Conservation (phyloP, 2,888 invertebrate species). For the Amphipoea lucens region DNA sequence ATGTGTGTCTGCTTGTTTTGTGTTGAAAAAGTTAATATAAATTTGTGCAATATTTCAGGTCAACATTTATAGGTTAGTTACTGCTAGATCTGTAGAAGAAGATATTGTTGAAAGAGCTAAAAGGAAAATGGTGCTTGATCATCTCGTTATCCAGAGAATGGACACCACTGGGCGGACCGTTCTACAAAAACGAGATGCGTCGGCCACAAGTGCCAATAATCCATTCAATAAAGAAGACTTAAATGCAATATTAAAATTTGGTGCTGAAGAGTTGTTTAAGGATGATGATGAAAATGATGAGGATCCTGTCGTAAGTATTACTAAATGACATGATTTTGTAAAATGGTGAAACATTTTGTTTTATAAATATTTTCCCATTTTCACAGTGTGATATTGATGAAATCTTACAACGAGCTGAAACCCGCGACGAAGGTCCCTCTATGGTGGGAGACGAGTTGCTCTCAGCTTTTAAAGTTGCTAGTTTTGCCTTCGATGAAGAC, state of each 20-base stretch:
- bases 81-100: constrained; percentile 99
- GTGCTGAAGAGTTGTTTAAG: constrained; percentile 99
- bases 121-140: constrained; percentile 99
- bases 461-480: constrained; percentile 99
- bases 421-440: constrained; percentile 96
- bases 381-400: constrained; percentile 99
- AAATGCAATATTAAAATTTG: constrained; percentile 99
- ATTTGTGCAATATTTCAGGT: constrained; percentile 89
- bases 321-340: background rate
- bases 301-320: constrained; percentile 93
- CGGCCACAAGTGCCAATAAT: constrained; percentile 91
- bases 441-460: constrained; percentile 97
- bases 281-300: constrained; percentile 98
- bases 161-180: constrained; percentile 99
- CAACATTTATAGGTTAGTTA: constrained; percentile 99
- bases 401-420: constrained; percentile 98
- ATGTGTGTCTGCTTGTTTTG: background rate
- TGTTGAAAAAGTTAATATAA: background rate
- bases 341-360: background rate
- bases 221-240: constrained; percentile 99
- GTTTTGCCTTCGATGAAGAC: constrained; percentile 98
- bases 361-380: constrained; percentile 1
- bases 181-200: constrained; percentile 94
- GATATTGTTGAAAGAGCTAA: constrained; percentile 99
- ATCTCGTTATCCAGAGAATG: constrained; percentile 99